These are phyloP conservation scores for Coptodon bakossiorum DNA, from an alignment of 2,113 vertebrate species.

Conservation along the genomic window DNA sequence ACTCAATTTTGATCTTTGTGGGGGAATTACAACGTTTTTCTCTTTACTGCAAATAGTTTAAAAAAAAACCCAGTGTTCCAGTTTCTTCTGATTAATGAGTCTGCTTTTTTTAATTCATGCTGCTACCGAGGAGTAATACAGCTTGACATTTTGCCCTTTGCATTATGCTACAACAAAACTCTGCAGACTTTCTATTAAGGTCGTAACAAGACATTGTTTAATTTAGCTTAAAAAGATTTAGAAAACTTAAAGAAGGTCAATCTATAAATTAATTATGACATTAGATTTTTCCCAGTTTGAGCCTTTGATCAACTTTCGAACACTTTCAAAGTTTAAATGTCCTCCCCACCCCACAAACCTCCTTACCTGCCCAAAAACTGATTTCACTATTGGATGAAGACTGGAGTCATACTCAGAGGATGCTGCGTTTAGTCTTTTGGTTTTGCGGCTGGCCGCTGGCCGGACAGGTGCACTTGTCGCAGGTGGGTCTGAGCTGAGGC, in stretches of 20 bases:
- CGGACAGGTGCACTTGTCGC: constrained; percentile 39
- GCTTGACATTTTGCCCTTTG: neutral
- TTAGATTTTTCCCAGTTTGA: neutral
- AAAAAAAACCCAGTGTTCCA: neutral
- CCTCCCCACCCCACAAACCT: neutral
- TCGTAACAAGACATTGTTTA: neutral
- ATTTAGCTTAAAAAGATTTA: neutral
- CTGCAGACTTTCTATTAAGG: neutral
- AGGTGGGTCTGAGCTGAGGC: constrained; percentile 51
- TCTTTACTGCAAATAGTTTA: neutral
- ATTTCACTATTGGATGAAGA: constrained; percentile 72
- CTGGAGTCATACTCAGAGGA: constrained; percentile 59
- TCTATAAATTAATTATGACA: neutral
- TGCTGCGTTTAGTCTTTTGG: constrained; percentile 62
- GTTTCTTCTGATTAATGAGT: neutral
- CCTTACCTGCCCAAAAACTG: constrained; percentile 73
- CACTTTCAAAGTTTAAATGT: neutral
- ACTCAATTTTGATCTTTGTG: neutral
- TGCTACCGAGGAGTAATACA: neutral
- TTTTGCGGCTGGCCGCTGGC: constrained; percentile 40
- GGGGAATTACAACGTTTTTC: neutral
- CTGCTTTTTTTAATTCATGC: neutral
- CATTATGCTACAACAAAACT: neutral
- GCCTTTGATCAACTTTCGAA: neutral
- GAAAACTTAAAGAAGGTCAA: neutral